Base-by-base conservation (phyloP, 2,888 invertebrate genomes). In the Thera obeliscata region DNA sequence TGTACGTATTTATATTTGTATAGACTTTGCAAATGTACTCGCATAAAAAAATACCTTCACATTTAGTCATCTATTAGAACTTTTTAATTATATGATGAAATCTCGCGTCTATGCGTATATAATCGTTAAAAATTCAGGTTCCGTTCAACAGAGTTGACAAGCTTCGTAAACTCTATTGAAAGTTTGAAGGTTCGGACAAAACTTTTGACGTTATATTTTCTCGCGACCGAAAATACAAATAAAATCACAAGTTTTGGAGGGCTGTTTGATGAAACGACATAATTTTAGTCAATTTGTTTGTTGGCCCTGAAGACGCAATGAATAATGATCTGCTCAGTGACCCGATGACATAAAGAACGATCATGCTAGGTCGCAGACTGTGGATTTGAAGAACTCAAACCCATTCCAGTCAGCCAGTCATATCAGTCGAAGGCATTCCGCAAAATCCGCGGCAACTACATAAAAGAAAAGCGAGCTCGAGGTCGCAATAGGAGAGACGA, bases 41-140 rank as follows among this genome's bases (percentile, higher is more conserved):
- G 22, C 22, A 22, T 22, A 22, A 22, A 22, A 22, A 22, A 22
- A 22, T 22, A 22, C 22, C 22, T 22, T 22, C 22, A 22, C 41
- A 41, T 41, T 41, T 41, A 7, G 5, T 41, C 50, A 50, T 50
- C 50, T 5, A 0, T 22, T 12, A 22, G 6, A 50, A 12, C 12
- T 52, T 61, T 55, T 57, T 56, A 55, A 48, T 56, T 56, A 41
- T 6, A 41, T 49, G 35, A 57, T 48, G 76, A 78, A 81, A 76
- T 77, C 67, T 74, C 56, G n/a, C 64, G 56, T 77, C 75, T 76
- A 67, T 61, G 67, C 75, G 69, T 61, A 65, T 60, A 74, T 78
- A 77, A 80, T 82, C 80, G 82, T 84, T 82, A 84, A 85, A 84
- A 81, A 81, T 85, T 82, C 78, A 82, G 76, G 76, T 77, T 73